Evolutionary conservation across 2,888 invertebrate genomes (phyloP).

Genomic region (Heteropelma amictum): DNA sequence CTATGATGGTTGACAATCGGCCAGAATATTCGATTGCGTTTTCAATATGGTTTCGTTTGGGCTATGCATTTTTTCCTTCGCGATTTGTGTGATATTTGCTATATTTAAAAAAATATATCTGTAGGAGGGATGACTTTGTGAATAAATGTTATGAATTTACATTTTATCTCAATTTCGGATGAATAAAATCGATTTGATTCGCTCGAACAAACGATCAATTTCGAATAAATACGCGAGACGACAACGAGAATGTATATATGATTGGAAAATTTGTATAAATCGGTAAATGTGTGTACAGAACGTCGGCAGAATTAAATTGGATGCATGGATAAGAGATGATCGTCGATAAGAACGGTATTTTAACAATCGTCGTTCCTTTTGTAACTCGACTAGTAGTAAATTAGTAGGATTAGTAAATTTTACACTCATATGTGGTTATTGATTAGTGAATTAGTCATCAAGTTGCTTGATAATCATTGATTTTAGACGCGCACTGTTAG

Average conservation of each 20-base stretch:
- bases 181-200: background rate
- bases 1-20: background rate
- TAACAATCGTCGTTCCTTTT: no score
- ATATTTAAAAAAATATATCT: no score
- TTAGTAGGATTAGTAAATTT: constrained; percentile 8
- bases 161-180: no score
- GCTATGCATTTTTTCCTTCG: background rate
- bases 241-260: no score
- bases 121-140: background rate
- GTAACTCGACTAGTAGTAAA: background rate
- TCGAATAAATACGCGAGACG: no score
- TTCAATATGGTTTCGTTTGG: constrained; percentile 14
- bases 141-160: background rate
- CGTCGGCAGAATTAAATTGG: no score
- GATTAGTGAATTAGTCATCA: constrained; percentile 21
- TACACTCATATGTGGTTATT: background rate
- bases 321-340: no score
- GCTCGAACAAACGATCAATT: no score
- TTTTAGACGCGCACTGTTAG: constrained; percentile 19
- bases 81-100: no score
- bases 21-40: constrained; percentile 29
- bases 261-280: no score
- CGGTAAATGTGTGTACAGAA: no score
- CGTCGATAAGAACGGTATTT: no score
- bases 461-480: constrained; percentile 24